These are phyloP conservation scores for Zaprionus gabonicus DNA, from an alignment of 1,140 invertebrate genomes.

Conservation along the genomic window DNA sequence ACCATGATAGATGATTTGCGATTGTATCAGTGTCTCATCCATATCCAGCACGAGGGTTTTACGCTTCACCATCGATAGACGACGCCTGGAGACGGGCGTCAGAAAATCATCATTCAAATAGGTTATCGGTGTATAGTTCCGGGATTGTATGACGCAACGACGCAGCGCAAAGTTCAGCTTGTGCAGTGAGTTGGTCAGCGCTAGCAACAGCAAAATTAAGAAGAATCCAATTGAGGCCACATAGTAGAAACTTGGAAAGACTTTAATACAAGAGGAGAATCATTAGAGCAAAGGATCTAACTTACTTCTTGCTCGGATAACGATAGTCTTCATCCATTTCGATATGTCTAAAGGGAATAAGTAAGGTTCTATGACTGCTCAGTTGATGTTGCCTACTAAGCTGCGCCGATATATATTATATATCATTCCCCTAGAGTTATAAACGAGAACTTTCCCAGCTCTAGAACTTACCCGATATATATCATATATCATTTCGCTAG, in stretches of 20 bases:
- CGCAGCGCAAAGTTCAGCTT: not conserved
- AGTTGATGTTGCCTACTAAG: not conserved
- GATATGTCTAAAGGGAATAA: not conserved
- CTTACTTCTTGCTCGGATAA: not conserved
- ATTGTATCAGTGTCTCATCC: conserved; percentile 54
- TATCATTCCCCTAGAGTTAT: not conserved
- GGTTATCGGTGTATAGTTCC: conserved; percentile 34
- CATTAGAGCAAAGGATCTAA: not conserved
- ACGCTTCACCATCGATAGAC: conserved; percentile 30
- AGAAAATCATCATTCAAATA: conserved; percentile 25
- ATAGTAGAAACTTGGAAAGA: not conserved
- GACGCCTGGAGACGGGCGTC: conserved; percentile 31
- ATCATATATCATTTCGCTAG: not conserved
- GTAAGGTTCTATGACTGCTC: not conserved
- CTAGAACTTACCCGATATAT: not conserved
- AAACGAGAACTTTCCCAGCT: not conserved
- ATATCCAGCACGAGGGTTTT: conserved; percentile 61
- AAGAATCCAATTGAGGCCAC: not conserved
- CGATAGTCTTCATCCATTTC: not conserved
- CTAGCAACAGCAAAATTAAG: not conserved
- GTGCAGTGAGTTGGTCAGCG: not conserved
- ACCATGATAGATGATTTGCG: not conserved
- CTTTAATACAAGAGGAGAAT: not conserved
- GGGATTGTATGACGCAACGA: not conserved
- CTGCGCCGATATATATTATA: not conserved